Percentiles rank a stretch among this genome's conserved stretches.
These are phyloP conservation scores for Plecturocebus donacophilus DNA, from an alignment of 2,113 vertebrate species.

Conservation along the genomic window DNA sequence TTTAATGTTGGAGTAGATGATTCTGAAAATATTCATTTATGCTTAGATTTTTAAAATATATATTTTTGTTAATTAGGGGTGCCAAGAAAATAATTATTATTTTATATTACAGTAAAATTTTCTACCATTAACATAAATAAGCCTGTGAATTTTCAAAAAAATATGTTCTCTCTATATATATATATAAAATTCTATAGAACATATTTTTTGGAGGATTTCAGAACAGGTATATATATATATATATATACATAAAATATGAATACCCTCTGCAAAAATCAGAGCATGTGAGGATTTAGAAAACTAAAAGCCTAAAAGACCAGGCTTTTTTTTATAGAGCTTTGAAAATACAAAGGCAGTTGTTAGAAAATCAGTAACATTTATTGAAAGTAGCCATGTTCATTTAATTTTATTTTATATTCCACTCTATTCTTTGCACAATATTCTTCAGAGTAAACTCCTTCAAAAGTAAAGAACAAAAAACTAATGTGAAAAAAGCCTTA, in stretches of 20 bases:
- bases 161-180: background rate
- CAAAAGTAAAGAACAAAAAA: conserved; percentile 61
- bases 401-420: conserved; percentile 21
- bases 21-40: conserved; percentile 13
- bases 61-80: background rate
- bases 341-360: background rate
- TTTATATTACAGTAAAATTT: background rate
- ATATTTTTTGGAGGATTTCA: too few relatives aligned
- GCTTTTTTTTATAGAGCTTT: background rate
- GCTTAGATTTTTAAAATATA: background rate
- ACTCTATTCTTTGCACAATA: background rate
- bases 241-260: background rate
- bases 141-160: background rate
- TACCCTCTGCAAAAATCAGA: background rate
- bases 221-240: background rate
- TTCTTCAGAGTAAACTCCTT: conserved; percentile 29
- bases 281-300: background rate
- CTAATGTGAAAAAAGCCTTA: conserved; percentile 39
- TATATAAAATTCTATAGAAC: too few relatives aligned
- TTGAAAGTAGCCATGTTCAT: background rate
- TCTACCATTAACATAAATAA: conserved; percentile 33
- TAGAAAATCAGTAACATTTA: background rate
- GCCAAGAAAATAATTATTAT: background rate
- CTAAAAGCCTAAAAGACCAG: background rate
- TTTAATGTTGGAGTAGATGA: background rate